Evolutionary conservation across 2,888 invertebrate genomes (phyloP), one percentile per base, ranked within the genome.

Genomic region (Ferrisia virgata): DNA sequence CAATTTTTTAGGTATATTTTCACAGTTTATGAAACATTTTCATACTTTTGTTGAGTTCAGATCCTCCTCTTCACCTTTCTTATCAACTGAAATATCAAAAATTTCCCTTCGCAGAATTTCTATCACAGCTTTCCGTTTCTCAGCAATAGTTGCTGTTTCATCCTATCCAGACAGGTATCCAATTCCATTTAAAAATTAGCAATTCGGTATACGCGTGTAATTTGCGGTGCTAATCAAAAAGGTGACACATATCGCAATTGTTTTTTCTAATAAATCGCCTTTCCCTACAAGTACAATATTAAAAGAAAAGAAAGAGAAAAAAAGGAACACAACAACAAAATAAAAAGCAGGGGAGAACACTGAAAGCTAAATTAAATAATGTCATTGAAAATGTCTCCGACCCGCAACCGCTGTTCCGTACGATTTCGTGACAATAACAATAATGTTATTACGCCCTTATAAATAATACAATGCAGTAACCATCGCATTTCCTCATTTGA

Each of bases 401-500:
- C 47, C 31, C 47, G 47, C 31, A 31, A 47, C 47, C 79, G 31
- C 79, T 47, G 47, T 43, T 22, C 72, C 79, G 79, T 81, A 81
- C 53, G 81, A 81, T 58, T 36, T 53, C 53, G 58, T 53, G 81
- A 81, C 81, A 81, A 81, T 81, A 81, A 81, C 81, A 64, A 53
- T 81, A 58, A 81, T 81, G 47, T 81, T 81, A 81, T 81, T 81
- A 81, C 81, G 81, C 81, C 81, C 81, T 81, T 58, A 81, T 81
- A 53, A 53, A 81, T 58, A 58, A 58, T 64, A 64, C 36, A 58
- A 47, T 47, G 53, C 81, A 58, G 81, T 81, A 64, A 81, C 81
- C 81, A 53, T 81, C 81, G 81, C 47, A 81, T 81, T 81, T 81
- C 81, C 81, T 81, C 81, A 81, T 81, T 81, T 81, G 81, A 81